These are phyloP conservation scores for Eugnorisma glareosa DNA, from an alignment of 2,888 invertebrate genomes.

Conservation along the genomic window DNA sequence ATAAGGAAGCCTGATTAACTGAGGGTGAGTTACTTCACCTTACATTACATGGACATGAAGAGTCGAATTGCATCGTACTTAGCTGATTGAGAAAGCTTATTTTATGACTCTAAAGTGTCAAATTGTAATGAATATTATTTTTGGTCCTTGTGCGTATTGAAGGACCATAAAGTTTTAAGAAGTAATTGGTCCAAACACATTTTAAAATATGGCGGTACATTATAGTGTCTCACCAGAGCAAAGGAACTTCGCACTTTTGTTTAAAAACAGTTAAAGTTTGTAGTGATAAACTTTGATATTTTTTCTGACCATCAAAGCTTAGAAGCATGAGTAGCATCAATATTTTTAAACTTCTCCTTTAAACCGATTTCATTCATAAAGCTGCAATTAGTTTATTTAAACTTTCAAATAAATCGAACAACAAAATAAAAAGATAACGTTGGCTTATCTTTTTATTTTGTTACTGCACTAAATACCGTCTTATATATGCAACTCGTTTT, in stretches of 20 bases:
- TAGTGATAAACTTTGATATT: not conserved
- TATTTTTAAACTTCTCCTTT: not conserved
- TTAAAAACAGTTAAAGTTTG: not conserved
- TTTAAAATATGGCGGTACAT: not conserved
- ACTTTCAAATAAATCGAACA: conserved; percentile 9
- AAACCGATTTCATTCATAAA: conserved; percentile 20
- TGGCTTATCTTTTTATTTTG: no score
- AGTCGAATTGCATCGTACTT: not conserved
- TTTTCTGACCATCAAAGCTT: not conserved
- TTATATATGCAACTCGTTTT: conserved; percentile 44
- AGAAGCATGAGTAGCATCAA: not conserved
- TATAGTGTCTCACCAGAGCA: not conserved
- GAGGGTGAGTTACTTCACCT: conserved; percentile 20
- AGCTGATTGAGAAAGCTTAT: not conserved
- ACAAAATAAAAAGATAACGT: conserved; percentile 40
- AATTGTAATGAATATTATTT: not conserved
- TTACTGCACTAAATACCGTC: conserved; percentile 31
- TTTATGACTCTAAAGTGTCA: not conserved
- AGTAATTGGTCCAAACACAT: not conserved
- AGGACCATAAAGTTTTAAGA: not conserved
- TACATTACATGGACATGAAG: conserved; percentile 1
- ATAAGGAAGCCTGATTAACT: conserved; percentile 15
- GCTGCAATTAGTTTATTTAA: not conserved
- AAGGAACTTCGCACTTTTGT: not conserved
- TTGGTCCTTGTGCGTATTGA: not conserved